phyloP scores from a whole-genome alignment of 2,888 invertebrate genomes.

The Agrotis exclamationis region DNA sequence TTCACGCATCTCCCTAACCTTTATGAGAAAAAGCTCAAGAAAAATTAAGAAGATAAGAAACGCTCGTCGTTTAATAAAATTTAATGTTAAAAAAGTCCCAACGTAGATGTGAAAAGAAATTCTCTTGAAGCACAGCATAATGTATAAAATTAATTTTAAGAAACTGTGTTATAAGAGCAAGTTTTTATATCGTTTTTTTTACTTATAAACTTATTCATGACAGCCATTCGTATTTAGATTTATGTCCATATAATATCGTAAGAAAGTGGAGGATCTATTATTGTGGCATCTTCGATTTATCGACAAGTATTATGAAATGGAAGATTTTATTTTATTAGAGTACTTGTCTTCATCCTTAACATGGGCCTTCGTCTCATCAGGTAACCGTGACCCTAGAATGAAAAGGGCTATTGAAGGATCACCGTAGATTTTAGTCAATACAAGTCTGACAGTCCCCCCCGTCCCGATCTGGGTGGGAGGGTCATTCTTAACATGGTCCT shows the following conservation, averaged over 20 bases:
- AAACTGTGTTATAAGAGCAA: slow-evolving; percentile 30
- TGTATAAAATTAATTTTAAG: slow-evolving; percentile 59
- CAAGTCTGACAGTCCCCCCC: too few relatives aligned
- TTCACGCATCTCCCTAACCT: slow-evolving; percentile 32
- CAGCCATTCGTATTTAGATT: slow-evolving; percentile 28
- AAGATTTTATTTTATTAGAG: slow-evolving; percentile 2
- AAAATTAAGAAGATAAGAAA: slow-evolving; percentile 42
- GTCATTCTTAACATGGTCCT: neutral
- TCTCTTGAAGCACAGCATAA: slow-evolving; percentile 49
- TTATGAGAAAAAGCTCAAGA: slow-evolving; percentile 53
- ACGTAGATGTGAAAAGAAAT: slow-evolving; percentile 46
- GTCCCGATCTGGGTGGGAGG: too few relatives aligned
- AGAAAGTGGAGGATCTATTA: slow-evolving; percentile 23
- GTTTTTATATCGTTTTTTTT: slow-evolving; percentile 48
- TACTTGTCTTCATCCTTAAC: neutral
- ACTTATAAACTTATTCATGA: slow-evolving; percentile 48
- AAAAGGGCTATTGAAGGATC: too few relatives aligned
- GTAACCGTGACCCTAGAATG: too few relatives aligned
- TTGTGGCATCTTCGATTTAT: slow-evolving; percentile 22
- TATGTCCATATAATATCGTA: slow-evolving; percentile 24
- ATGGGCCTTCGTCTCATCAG: too few relatives aligned
- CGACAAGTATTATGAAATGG: neutral
- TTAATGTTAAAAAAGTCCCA: slow-evolving; percentile 52
- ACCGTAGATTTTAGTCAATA: too few relatives aligned
- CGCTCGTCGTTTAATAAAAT: slow-evolving; percentile 58